These are phyloP conservation scores for Chlorodrepanis virens DNA, from an alignment of 2,113 vertebrate genomes.

Conservation along the genomic window DNA sequence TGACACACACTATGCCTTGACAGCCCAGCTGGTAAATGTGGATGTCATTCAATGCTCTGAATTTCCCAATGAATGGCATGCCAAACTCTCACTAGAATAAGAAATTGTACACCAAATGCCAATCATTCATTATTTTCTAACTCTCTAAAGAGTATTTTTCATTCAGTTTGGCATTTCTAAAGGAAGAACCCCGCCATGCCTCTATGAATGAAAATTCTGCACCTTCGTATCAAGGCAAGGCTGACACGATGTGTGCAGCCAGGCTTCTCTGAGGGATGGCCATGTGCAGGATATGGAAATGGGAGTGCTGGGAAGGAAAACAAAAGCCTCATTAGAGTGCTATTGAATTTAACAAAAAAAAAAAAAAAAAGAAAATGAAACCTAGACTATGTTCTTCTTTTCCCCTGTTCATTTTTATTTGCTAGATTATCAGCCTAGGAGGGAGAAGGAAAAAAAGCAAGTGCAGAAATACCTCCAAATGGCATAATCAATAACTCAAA, in stretches of 20 bases:
- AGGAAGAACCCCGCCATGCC: background rate
- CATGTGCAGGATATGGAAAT: background rate
- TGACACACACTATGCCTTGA: conserved; percentile 54
- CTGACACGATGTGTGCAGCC: background rate
- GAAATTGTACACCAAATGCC: conserved; percentile 49
- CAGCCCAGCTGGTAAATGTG: conserved; percentile 61
- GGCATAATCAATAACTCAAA: conserved; percentile 34
- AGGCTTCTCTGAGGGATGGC: background rate
- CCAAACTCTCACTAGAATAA: conserved; percentile 72
- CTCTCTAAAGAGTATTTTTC: conserved; percentile 50
- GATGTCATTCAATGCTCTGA: conserved; percentile 61
- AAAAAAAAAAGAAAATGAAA: background rate
- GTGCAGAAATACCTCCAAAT: background rate
- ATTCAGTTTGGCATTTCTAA: conserved; percentile 40
- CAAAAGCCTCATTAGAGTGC: background rate
- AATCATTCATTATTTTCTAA: conserved; percentile 66
- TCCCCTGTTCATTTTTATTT: conserved; percentile 11
- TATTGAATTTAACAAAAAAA: background rate
- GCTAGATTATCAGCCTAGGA: background rate
- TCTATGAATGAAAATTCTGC: conserved; percentile 31
- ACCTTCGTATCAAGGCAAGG: background rate
- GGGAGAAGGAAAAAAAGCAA: background rate
- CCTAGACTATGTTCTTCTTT: background rate
- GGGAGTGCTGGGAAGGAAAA: background rate
- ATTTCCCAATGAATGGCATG: conserved; percentile 62